These are phyloP conservation scores for Phaethon lepturus DNA, from an alignment of 2,113 vertebrate genomes.

Conservation along the genomic window DNA sequence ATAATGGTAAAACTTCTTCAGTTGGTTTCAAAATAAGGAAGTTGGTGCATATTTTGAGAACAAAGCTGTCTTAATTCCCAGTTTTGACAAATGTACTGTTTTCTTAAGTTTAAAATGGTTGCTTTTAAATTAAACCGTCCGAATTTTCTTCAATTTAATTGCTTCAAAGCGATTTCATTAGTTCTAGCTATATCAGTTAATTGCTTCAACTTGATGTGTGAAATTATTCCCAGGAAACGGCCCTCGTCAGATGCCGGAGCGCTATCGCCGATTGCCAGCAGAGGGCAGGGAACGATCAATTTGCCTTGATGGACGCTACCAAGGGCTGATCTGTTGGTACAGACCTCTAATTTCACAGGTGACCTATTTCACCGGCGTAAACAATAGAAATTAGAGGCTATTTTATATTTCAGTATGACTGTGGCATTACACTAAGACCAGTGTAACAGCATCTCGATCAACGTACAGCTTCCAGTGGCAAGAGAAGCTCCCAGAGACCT, in stretches of 20 bases:
- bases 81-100: background rate
- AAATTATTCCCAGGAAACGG: background rate
- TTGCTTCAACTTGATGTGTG: background rate
- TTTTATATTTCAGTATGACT: background rate
- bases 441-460: background rate
- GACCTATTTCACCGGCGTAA: background rate
- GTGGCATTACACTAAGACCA: too few relatives aligned
- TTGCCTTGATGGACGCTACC: background rate
- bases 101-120: background rate
- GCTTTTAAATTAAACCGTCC: background rate
- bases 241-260: background rate
- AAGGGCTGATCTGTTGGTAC: fast-evolving
- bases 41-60: background rate
- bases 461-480: background rate
- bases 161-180: background rate
- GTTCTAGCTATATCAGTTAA: background rate
- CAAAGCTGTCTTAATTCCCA: background rate
- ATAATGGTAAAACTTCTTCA: background rate
- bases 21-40: background rate
- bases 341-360: fast-evolving
- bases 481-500: background rate
- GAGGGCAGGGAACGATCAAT: slow-evolving; percentile 4
- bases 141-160: background rate
- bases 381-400: background rate
- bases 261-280: background rate